These are phyloP conservation scores for Champsocephalus esox DNA, from an alignment of 2,797 vertebrate genomes.

Conservation along the genomic window DNA sequence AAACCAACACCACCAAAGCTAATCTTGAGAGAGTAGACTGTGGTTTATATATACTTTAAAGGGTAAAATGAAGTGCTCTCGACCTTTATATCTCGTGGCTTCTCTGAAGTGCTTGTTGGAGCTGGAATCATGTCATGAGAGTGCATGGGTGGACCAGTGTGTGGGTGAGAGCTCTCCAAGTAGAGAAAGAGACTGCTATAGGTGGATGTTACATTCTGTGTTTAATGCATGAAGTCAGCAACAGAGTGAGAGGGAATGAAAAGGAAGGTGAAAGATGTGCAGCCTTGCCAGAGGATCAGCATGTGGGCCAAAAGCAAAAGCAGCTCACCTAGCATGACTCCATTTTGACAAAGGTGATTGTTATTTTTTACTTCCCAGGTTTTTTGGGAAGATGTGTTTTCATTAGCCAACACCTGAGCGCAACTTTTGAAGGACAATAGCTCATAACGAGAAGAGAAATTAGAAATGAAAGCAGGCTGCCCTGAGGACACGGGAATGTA, in stretches of 20 bases:
- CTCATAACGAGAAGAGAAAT: conserved; percentile 3
- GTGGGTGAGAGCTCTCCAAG: conserved; percentile 67
- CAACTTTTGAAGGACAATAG: neutral
- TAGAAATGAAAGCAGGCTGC: conserved; percentile 24
- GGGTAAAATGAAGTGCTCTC: conserved; percentile 30
- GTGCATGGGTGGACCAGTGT: conserved; percentile 52
- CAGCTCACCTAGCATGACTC: conserved; percentile 30
- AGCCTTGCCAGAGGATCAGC: conserved; percentile 26
- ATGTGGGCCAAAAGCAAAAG: conserved; percentile 27
- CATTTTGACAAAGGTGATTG: conserved; percentile 25
- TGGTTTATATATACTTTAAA: conserved; percentile 45
- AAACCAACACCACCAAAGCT: conserved; percentile 40
- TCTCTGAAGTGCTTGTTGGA: conserved; percentile 37
- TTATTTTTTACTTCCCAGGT: neutral
- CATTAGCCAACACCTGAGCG: neutral
- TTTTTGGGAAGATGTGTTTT: neutral
- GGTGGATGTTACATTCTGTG: conserved; percentile 74
- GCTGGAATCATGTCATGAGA: conserved; percentile 48
- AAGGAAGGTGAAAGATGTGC: conserved; percentile 36
- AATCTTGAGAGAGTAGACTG: conserved; percentile 45
- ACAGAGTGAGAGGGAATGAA: conserved; percentile 21
- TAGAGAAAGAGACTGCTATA: conserved; percentile 64
- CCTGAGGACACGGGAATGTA: conserved; percentile 45
- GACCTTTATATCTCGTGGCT: conserved; percentile 2
- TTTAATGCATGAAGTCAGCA: conserved; percentile 55